Base-by-base conservation (phyloP, 2,797 vertebrate genomes). In the Ibycter americanus region DNA sequence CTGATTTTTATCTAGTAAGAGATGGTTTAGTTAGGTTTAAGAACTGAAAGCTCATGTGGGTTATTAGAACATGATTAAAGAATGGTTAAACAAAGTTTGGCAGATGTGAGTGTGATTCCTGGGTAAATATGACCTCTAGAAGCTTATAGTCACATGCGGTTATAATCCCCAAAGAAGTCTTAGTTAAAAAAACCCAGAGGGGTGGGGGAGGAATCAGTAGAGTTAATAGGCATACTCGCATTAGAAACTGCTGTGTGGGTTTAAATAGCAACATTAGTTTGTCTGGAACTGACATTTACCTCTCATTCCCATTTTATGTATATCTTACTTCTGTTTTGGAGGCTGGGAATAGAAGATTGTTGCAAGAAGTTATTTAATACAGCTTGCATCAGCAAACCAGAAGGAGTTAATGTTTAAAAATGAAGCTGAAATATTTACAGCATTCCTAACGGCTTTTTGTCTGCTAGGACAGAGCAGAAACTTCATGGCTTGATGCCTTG, bases 31-130 rank as follows among this genome's bases (percentile, higher is more conserved):
- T 82, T 87, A 42, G 73, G 78, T 92, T 87, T 59, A 61, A 79
- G 90, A 87, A 71, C 83, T 42, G 63, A 2, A 65, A 87, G 91
- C 83, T 96, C 38, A 2, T 3, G 8, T 92, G 80, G 86, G 77
- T 90, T 82, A 87, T 93, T 96, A 92, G 93, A 58, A 76, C 23
- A 14, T 92, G 96, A 97, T 95, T 95, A 95, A 96, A 86, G 95
- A 68, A 29, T 2, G 8, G 42, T 84, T 94, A 86, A 96, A 96
- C 86, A 88, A 93, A 94, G 93, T 90, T 94, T 94, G 96, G 92
- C 96, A 95, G 96, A 79, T 94, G 81, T 38, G 90, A 95, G 78
- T 76, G 88, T 87, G 95, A 96, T 87, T 87, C 92, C 70, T 94
- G 95, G 34, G 93, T 94, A 97, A 95, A 96, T 96, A 36, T 59